A percentile compares a stretch with the other conserved stretches of the same genome.
Evolutionary conservation across 2,113 vertebrate genomes (phyloP).

Genomic region (Engystomops pustulosus): DNA sequence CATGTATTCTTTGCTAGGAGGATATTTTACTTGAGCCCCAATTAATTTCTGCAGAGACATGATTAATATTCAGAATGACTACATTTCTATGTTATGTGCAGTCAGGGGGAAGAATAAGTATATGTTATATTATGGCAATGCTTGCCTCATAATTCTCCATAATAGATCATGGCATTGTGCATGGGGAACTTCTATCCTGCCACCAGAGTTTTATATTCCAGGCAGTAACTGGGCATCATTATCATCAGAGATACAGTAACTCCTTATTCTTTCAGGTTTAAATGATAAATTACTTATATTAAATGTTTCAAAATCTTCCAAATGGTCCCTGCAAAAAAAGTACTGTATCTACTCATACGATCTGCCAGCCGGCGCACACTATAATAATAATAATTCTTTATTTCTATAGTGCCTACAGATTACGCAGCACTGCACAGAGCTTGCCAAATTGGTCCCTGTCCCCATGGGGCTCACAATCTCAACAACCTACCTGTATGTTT

Average conservation of each 20-base stretch:
- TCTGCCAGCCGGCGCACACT: no score
- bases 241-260: constrained; percentile 4
- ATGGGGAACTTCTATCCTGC: not conserved
- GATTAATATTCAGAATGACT: constrained; percentile 14
- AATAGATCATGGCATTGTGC: not conserved
- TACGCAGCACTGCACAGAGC: no score
- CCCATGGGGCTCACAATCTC: constrained; percentile 51
- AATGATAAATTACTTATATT: constrained; percentile 53
- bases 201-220: constrained; percentile 6
- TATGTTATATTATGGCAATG: not conserved
- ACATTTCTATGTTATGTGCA: not conserved
- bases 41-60: not conserved
- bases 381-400: no score
- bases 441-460: not conserved
- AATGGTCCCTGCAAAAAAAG: constrained; percentile 49
- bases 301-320: constrained; percentile 45
- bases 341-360: no score
- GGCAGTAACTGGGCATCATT: not conserved
- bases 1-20: not conserved
- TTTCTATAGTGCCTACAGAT: no score
- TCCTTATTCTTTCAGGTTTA: constrained; percentile 20
- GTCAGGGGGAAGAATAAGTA: not conserved
- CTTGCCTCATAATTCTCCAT: not conserved
- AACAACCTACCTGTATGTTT: no score
- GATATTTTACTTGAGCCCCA: not conserved